A percentile compares a stretch with the other conserved stretches of the same genome.
Evolutionary conservation across 1,140 invertebrate genomes (phyloP).

Genomic region (Orchesella cincta): DNA sequence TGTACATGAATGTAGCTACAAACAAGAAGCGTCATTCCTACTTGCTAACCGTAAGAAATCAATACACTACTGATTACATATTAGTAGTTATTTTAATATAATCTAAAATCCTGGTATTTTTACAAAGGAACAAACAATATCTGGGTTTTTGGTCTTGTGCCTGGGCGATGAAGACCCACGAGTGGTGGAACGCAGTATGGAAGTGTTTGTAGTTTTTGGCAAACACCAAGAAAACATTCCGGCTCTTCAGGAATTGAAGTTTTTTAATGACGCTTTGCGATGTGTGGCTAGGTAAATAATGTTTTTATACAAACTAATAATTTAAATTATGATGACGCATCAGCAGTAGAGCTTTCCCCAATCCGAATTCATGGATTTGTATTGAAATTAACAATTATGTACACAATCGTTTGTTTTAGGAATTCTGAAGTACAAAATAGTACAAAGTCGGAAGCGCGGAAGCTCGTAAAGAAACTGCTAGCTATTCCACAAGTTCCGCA

Average conservation of each 20-base stretch:
- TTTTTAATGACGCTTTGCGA: neutral
- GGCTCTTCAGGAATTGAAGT: neutral
- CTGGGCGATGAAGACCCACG: neutral
- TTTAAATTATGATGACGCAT: neutral
- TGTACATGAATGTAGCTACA: neutral
- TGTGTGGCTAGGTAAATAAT: neutral
- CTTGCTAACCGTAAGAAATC: neutral
- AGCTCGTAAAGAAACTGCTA: too few relatives aligned
- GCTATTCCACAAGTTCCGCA: too few relatives aligned
- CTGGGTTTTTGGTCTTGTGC: neutral
- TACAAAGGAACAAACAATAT: neutral
- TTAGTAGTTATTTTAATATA: too few relatives aligned
- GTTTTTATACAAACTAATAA: neutral
- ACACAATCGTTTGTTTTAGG: too few relatives aligned
- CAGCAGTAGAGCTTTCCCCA: too few relatives aligned
- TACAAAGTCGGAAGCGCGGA: too few relatives aligned
- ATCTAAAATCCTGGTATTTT: neutral
- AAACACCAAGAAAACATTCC: constrained; percentile 6
- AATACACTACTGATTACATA: neutral
- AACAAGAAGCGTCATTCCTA: neutral
- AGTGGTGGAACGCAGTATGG: neutral
- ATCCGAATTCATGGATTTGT: too few relatives aligned
- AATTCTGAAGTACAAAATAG: too few relatives aligned
- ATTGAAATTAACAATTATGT: too few relatives aligned
- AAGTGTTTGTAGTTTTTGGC: neutral